Conservation (phyloP, 2,797 vertebrate genomes). For the Tachyglossus aculeatus region DNA sequence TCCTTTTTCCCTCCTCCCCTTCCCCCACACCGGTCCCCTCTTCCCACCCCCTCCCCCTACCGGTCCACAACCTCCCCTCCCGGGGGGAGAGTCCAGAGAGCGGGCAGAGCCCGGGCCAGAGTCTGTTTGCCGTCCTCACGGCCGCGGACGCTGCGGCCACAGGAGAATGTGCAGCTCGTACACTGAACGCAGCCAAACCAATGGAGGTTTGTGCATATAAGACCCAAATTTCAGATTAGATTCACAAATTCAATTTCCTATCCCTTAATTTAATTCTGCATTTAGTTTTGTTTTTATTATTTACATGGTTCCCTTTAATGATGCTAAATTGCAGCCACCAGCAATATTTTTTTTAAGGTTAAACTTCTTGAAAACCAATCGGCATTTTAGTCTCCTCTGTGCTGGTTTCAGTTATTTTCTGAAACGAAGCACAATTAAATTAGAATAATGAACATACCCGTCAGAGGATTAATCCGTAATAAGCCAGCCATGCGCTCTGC, state of each 20-base stretch:
- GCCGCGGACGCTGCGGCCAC: neutral
- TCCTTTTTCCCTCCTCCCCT: neutral
- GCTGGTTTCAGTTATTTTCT: slow-evolving; percentile 59
- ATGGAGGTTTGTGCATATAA: slow-evolving; percentile 45
- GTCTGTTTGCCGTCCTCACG: neutral
- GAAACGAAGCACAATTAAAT: slow-evolving; percentile 64
- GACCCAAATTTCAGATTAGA: slow-evolving; percentile 65
- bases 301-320: slow-evolving; percentile 58
- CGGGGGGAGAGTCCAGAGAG: neutral
- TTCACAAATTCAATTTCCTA: slow-evolving; percentile 70
- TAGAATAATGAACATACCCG: slow-evolving; percentile 58
- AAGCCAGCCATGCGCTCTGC: slow-evolving; percentile 57
- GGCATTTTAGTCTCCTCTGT: slow-evolving; percentile 55
- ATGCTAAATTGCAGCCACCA: slow-evolving; percentile 59
- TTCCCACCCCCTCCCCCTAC: neutral
- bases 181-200: slow-evolving; percentile 23
- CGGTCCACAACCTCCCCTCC: neutral
- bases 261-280: slow-evolving; percentile 69
- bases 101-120: neutral
- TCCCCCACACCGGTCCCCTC: neutral
- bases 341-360: slow-evolving; percentile 64
- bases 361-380: slow-evolving; percentile 63
- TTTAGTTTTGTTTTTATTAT: slow-evolving; percentile 67
- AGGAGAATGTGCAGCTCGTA: neutral
- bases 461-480: slow-evolving; percentile 60